Evolutionary conservation across 2,888 invertebrate genomes (phyloP).

Genomic region (Hydrotaea diabolus): DNA sequence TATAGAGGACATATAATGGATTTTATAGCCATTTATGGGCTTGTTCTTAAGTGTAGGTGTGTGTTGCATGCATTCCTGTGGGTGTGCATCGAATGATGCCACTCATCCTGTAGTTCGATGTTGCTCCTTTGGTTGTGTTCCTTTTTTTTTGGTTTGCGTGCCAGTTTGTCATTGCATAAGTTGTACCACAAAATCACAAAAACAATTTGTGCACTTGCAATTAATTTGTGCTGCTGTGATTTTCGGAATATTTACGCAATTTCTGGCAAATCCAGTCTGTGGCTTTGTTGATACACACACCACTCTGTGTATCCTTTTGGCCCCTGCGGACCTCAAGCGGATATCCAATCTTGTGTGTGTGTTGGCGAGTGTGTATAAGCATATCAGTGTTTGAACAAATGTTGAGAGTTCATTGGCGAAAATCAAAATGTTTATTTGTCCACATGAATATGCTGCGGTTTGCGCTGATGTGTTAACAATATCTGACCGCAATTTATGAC

Average conservation of each 20-base stretch:
- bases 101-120: neutral
- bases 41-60: neutral
- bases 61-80: neutral
- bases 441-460: conserved; percentile 11
- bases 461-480: conserved; percentile 39
- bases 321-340: too few species aligned
- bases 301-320: neutral
- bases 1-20: neutral
- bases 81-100: neutral
- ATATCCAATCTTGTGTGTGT: neutral
- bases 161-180: neutral
- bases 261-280: neutral
- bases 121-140: neutral
- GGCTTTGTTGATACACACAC: neutral
- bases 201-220: too few species aligned
- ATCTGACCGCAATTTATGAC: conserved; percentile 44
- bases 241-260: neutral
- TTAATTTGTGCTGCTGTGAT: neutral
- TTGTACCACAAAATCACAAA: neutral
- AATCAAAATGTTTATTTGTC: conserved; percentile 27
- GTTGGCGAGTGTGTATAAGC: neutral
- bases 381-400: neutral
- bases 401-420: conserved; percentile 1
- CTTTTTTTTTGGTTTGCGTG: neutral
- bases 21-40: neutral